Percentiles rank a stretch among this genome's conserved stretches.
phyloP scores from a whole-genome alignment of 2,888 invertebrate genomes.

The Sarcophaga subvicina region DNA sequence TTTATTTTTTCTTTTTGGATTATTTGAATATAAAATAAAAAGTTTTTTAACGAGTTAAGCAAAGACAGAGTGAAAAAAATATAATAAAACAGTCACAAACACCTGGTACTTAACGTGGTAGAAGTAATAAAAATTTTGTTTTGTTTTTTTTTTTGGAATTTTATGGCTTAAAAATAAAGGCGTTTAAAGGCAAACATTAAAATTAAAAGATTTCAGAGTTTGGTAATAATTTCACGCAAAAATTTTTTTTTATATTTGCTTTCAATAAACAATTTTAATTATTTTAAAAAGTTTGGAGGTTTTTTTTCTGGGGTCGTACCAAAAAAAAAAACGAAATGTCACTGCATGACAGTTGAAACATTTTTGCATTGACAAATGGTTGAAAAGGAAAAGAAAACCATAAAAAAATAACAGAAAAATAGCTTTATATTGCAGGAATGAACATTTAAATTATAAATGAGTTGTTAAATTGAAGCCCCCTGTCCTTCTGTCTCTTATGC shows the following conservation, averaged over 20 bases:
- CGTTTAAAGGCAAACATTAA: background rate
- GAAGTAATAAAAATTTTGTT: background rate
- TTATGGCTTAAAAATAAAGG: no score
- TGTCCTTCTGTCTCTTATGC: background rate
- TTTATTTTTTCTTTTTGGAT: constrained; percentile 4
- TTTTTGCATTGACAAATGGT: background rate
- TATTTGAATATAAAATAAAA: background rate
- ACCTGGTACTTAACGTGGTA: background rate
- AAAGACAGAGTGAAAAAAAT: no score
- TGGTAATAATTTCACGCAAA: background rate
- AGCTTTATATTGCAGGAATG: background rate
- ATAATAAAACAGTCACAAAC: background rate
- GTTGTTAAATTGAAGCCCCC: background rate
- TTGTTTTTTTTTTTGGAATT: no score
- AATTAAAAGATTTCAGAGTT: background rate
- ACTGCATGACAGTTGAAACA: background rate
- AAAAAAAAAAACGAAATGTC: background rate
- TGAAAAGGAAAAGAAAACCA: background rate
- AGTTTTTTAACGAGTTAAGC: background rate
- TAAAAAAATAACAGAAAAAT: background rate
- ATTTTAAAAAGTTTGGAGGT: background rate
- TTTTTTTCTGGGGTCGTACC: no score
- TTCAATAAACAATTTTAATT: background rate
- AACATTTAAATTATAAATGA: background rate
- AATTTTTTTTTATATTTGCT: background rate